Evolutionary conservation across 2,797 vertebrate species (phyloP).

Genomic region (Taenioides sp.): DNA sequence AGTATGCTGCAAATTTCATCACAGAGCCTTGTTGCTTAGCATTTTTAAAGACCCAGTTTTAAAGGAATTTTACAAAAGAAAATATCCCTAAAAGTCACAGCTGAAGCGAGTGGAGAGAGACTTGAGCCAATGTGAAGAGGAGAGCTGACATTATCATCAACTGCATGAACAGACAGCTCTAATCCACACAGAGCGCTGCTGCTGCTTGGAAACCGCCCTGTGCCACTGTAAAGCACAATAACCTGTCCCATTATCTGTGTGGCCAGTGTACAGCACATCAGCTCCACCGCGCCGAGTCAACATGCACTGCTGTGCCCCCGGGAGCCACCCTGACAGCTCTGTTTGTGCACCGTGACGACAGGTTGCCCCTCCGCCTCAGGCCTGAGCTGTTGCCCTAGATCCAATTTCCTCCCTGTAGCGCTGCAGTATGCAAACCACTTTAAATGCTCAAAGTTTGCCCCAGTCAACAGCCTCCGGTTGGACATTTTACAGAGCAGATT

Average conservation of each 20-base stretch:
- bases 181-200: constrained; percentile 30
- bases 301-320: constrained; percentile 56
- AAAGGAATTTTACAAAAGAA: neutral
- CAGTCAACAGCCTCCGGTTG: constrained; percentile 56
- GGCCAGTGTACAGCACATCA: constrained; percentile 58
- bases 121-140: constrained; percentile 44
- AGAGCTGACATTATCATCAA: constrained; percentile 47
- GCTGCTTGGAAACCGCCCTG: constrained; percentile 41
- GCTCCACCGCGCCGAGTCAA: constrained; percentile 55
- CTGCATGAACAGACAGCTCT: constrained; percentile 28
- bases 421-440: constrained; percentile 55
- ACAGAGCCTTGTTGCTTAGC: neutral
- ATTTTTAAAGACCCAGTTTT: neutral
- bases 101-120: constrained; percentile 19
- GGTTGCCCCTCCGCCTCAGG: constrained; percentile 43
- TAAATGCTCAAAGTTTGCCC: constrained; percentile 56
- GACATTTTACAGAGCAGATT: constrained; percentile 22
- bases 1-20: neutral
- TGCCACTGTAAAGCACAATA: constrained; percentile 50
- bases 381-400: constrained; percentile 55
- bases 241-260: constrained; percentile 65
- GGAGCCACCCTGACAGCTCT: constrained; percentile 43
- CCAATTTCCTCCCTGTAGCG: constrained; percentile 50
- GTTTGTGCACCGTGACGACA: constrained; percentile 36
- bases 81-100: neutral